phyloP scores from a whole-genome alignment of 2,113 vertebrate genomes.

The Proterorhinus semilunaris region DNA sequence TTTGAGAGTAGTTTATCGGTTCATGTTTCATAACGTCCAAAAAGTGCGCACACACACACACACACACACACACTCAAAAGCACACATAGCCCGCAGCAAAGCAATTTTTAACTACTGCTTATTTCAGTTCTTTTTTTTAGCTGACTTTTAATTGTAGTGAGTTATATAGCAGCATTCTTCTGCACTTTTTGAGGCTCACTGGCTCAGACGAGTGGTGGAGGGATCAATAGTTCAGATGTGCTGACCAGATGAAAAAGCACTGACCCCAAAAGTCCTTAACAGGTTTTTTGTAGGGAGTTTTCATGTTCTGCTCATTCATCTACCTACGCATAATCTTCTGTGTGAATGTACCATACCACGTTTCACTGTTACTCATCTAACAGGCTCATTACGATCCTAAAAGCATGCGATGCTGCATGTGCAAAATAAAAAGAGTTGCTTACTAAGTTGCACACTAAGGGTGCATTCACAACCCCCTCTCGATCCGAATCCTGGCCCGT shows the following conservation, averaged over 20 bases:
- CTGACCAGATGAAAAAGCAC: not conserved
- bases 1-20: not conserved
- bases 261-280: not conserved
- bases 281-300: no score
- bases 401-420: no score
- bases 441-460: no score
- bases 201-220: not conserved
- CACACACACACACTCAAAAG: not conserved
- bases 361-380: no score
- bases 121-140: not conserved
- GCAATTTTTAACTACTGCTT: not conserved
- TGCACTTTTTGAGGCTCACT: not conserved
- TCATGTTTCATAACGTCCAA: not conserved
- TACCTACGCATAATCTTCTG: no score
- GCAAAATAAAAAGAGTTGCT: no score
- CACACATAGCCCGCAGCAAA: not conserved
- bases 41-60: not conserved
- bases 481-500: no score
- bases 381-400: no score
- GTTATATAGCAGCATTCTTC: not conserved
- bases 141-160: not conserved
- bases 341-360: no score
- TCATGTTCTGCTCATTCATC: no score
- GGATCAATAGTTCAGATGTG: not conserved
- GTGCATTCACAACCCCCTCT: no score